phyloP scores from a whole-genome alignment of 2,888 invertebrate species.

The Chymomyza caudatula region DNA sequence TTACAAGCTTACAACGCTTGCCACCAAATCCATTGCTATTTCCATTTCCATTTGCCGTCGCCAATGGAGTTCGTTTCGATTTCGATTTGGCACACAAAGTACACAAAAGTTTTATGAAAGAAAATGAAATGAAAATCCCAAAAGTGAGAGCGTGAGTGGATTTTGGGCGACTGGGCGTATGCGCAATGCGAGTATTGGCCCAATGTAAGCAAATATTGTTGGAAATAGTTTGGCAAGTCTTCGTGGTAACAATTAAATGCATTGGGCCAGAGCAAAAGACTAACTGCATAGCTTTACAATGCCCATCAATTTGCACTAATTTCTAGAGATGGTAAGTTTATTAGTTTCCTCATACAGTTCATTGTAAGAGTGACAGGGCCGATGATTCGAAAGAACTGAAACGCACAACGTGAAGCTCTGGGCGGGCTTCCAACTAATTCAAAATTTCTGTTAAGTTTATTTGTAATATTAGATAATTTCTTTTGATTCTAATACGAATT shows the following conservation, averaged over 20 bases:
- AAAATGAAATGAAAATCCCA: slow-evolving; percentile 62
- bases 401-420: no score
- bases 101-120: slow-evolving; percentile 63
- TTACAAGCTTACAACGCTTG: slow-evolving; percentile 44
- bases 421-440: no score
- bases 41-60: background rate
- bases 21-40: background rate
- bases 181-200: background rate
- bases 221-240: slow-evolving; percentile 32
- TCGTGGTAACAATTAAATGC: slow-evolving; percentile 65
- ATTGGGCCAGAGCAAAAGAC: background rate
- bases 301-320: background rate
- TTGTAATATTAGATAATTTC: no score
- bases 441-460: no score
- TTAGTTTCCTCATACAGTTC: no score
- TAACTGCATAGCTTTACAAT: background rate
- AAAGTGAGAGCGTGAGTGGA: slow-evolving; percentile 24
- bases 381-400: no score
- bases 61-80: slow-evolving; percentile 39
- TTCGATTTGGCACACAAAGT: slow-evolving; percentile 61
- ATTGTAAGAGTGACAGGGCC: no score
- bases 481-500: no score
- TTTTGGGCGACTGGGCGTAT: background rate
- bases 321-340: no score
- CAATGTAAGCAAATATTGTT: background rate